These are phyloP conservation scores for Aphaenogaster rudis DNA, from an alignment of 1,140 invertebrate species.

Conservation along the genomic window DNA sequence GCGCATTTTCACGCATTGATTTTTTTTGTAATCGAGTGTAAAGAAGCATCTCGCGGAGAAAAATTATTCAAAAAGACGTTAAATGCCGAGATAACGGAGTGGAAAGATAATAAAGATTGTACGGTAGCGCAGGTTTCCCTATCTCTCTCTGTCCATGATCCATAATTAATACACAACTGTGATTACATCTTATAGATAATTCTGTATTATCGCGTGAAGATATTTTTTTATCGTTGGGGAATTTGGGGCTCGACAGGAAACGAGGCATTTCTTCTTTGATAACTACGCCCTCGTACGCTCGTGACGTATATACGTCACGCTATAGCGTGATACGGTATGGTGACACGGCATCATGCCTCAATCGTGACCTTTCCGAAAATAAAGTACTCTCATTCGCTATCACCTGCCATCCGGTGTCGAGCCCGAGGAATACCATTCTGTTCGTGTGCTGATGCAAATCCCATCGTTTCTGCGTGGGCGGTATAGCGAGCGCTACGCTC, in stretches of 20 bases:
- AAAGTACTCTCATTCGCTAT: constrained; percentile 46
- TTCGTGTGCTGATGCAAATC: constrained; percentile 30
- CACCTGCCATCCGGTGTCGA: constrained; percentile 23
- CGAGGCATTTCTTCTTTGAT: not conserved
- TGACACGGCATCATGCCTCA: constrained; percentile 11
- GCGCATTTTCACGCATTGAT: constrained; percentile 16
- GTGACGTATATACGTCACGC: not conserved
- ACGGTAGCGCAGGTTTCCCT: not conserved
- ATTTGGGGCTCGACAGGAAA: not conserved
- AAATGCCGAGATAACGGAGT: not conserved
- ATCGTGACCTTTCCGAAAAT: constrained; percentile 58
- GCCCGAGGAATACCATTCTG: constrained; percentile 10
- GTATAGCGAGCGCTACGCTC: not conserved
- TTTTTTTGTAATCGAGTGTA: constrained; percentile 20
- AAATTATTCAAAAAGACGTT: not conserved
- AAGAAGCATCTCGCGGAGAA: not conserved
- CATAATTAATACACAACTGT: not conserved
- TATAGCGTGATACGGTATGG: not conserved
- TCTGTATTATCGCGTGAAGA: not conserved
- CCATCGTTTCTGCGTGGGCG: constrained; percentile 34
- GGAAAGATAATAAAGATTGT: not conserved
- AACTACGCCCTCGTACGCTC: not conserved
- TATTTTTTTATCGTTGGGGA: not conserved
- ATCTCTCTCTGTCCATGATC: too few species aligned
- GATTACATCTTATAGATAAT: not conserved